Percentiles rank a stretch among this genome's conserved stretches.
Evolutionary conservation across 2,888 invertebrate genomes (phyloP).

Genomic region (Drosophila yooni): DNA sequence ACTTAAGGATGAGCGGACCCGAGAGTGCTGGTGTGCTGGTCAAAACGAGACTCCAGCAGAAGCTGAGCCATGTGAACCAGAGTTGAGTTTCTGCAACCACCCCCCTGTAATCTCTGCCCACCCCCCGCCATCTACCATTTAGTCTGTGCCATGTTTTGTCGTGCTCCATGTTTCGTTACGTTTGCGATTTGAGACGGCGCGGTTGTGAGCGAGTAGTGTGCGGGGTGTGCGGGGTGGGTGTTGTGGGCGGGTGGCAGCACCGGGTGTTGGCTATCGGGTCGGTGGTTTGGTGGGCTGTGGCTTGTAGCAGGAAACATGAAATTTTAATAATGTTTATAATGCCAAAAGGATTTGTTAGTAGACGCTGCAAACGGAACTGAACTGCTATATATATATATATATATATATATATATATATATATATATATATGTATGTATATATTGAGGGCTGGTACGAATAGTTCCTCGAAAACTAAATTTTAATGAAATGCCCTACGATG

Average conservation of each 20-base stretch:
- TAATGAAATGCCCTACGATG: neutral
- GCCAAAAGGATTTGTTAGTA: slow-evolving; percentile 81
- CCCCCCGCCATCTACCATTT: neutral
- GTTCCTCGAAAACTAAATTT: neutral
- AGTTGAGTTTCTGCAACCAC: slow-evolving; percentile 19
- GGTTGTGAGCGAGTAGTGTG: neutral
- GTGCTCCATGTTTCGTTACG: slow-evolving; percentile 76
- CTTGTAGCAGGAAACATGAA: slow-evolving; percentile 76
- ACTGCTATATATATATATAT: slow-evolving; percentile 46
- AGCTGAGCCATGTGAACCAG: slow-evolving; percentile 40
- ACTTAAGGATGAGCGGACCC: slow-evolving; percentile 53
- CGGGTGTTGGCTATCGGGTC: slow-evolving; percentile 15
- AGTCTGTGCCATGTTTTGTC: slow-evolving; percentile 47
- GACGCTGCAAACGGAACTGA: slow-evolving; percentile 67
- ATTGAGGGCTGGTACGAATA: slow-evolving; percentile 28
- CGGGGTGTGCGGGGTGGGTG: neutral
- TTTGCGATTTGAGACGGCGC: slow-evolving; percentile 69
- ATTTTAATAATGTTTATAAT: slow-evolving; percentile 82
- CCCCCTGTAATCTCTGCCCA: neutral
- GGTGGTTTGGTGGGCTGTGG: slow-evolving; percentile 31
- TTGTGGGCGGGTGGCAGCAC: slow-evolving; percentile 1
- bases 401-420: slow-evolving; percentile 36
- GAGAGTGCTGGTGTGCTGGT: slow-evolving; percentile 26
- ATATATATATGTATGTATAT: slow-evolving; percentile 5
- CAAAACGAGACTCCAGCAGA: slow-evolving; percentile 36